These are phyloP conservation scores for Neodiprion lecontei DNA, from an alignment of 1,140 invertebrate species.

Conservation along the genomic window DNA sequence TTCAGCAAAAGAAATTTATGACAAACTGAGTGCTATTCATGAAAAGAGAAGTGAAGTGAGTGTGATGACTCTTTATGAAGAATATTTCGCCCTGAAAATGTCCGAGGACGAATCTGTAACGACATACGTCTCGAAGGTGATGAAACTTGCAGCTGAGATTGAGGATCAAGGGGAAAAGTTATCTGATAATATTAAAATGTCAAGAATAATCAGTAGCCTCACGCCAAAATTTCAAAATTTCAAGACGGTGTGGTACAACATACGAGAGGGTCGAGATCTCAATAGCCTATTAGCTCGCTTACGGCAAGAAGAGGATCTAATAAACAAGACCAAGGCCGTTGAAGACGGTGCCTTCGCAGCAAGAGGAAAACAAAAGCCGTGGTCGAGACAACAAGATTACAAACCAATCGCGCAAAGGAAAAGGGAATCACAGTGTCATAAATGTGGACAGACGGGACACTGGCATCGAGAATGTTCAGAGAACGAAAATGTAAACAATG, in stretches of 20 bases:
- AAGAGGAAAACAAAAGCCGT: conserved; percentile 21
- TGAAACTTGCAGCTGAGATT: conserved; percentile 26
- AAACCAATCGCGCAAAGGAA: conserved; percentile 20
- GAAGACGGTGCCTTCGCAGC: conserved; percentile 17
- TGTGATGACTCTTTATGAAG: conserved; percentile 26
- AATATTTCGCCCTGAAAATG: conserved; percentile 27
- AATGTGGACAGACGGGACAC: conserved; percentile 14
- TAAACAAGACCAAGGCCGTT: conserved; percentile 14
- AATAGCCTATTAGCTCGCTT: conserved; percentile 19
- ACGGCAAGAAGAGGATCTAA: conserved; percentile 16
- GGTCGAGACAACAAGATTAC: conserved; percentile 1
- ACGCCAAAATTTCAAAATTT: conserved; percentile 28
- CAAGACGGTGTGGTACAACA: conserved; percentile 31
- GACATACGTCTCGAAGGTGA: conserved; percentile 28
- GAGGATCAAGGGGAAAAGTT: conserved; percentile 26
- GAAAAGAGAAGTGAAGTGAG: conserved; percentile 23
- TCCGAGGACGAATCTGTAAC: conserved; percentile 26
- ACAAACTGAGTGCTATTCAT: conserved; percentile 20
- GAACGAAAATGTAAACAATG: neutral
- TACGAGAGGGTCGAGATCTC: conserved; percentile 25
- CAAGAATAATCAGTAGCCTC: conserved; percentile 25
- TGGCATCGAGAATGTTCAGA: neutral
- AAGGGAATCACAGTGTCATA: conserved; percentile 15
- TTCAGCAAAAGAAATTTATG: conserved; percentile 20
- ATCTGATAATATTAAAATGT: conserved; percentile 31